Percentiles rank a stretch among this genome's conserved stretches.
These are phyloP conservation scores for Mythimna lalbum DNA, from an alignment of 2,888 invertebrate species.

Conservation along the genomic window DNA sequence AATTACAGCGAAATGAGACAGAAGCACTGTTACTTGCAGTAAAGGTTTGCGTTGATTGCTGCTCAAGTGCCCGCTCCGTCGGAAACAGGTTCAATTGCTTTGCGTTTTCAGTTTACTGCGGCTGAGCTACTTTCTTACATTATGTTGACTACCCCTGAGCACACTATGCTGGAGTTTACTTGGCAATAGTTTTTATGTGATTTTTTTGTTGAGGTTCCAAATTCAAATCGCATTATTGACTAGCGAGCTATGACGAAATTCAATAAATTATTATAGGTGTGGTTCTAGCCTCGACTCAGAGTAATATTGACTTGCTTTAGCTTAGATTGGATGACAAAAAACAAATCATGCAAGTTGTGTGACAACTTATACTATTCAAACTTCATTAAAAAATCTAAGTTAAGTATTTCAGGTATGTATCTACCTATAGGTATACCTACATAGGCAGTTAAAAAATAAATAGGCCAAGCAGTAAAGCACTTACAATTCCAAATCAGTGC, in stretches of 20 bases:
- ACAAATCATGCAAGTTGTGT: too few relatives aligned
- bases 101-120: slow-evolving; percentile 2
- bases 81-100: slow-evolving; percentile 33
- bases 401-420: not conserved
- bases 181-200: not conserved
- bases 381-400: not conserved
- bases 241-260: not conserved
- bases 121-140: not conserved
- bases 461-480: slow-evolving; percentile 9
- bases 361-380: not conserved
- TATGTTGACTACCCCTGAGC: not conserved
- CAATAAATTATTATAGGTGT: not conserved
- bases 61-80: slow-evolving; percentile 32
- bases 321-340: not conserved
- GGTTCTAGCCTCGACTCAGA: too few relatives aligned
- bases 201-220: not conserved
- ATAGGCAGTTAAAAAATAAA: not conserved
- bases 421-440: not conserved
- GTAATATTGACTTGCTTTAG: not conserved
- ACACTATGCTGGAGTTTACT: not conserved
- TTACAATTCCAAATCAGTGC: slow-evolving; percentile 52
- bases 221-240: not conserved
- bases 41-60: slow-evolving; percentile 12
- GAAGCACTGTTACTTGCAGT: slow-evolving; percentile 23
- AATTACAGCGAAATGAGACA: slow-evolving; percentile 25